phyloP scores from a whole-genome alignment of 1,140 invertebrate species.

The Drosophila watanabei region DNA sequence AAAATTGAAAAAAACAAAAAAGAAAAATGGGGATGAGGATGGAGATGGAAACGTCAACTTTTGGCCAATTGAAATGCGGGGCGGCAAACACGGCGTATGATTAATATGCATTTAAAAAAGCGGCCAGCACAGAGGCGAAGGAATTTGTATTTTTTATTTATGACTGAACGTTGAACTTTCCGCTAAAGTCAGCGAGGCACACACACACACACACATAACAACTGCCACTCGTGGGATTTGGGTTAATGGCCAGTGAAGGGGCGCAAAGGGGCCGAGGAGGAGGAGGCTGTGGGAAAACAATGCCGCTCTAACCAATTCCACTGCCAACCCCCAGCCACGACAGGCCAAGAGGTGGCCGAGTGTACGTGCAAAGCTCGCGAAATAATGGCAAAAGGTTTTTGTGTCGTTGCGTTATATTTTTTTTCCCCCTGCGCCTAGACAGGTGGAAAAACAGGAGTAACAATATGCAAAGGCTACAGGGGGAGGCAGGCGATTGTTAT shows the following conservation, averaged over 20 bases:
- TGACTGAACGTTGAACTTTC: slow-evolving; percentile 78
- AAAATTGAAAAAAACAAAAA: slow-evolving; percentile 10
- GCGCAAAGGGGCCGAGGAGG: slow-evolving; percentile 1
- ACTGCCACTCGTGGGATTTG: slow-evolving; percentile 78
- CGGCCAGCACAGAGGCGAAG: slow-evolving; percentile 30
- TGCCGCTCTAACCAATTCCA: slow-evolving; percentile 33
- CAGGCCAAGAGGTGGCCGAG: slow-evolving; percentile 53
- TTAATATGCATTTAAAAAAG: slow-evolving; percentile 70
- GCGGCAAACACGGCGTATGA: slow-evolving; percentile 65
- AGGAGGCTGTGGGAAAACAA: slow-evolving; percentile 29
- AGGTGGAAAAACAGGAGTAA: slow-evolving; percentile 37
- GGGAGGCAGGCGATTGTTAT: slow-evolving; percentile 48
- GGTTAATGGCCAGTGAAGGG: slow-evolving; percentile 73
- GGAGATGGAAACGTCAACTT: slow-evolving; percentile 49
- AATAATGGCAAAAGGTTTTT: slow-evolving; percentile 76
- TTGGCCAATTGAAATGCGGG: slow-evolving; percentile 73
- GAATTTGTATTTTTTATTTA: slow-evolving; percentile 68
- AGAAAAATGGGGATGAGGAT: neutral
- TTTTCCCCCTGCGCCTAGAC: slow-evolving; percentile 47
- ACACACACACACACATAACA: slow-evolving; percentile 47
- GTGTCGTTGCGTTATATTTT: slow-evolving; percentile 37
- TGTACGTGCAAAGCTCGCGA: slow-evolving; percentile 58
- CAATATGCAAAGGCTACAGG: slow-evolving; percentile 25
- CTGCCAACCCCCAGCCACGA: slow-evolving; percentile 18
- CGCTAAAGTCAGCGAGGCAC: slow-evolving; percentile 65